Evolutionary conservation across 2,888 invertebrate species (phyloP), one percentile per base, ranked within the genome.

Genomic region (Amblyjoppa proteus): DNA sequence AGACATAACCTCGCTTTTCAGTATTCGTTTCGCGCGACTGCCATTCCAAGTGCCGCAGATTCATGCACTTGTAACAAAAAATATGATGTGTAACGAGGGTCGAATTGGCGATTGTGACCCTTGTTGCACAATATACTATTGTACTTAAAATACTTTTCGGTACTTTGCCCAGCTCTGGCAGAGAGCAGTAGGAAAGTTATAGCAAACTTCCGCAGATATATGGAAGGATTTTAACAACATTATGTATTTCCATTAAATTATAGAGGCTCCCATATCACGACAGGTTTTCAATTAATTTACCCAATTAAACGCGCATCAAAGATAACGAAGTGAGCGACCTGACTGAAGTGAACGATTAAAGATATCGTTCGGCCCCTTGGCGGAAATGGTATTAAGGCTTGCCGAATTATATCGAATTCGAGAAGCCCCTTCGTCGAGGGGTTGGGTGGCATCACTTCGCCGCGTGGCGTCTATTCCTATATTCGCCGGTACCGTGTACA

Each of bases 401-500:
- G n/a, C 51, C 64, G 76, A 71, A 71, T 77, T 76, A 75, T 69
- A 58, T 75, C 61, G 49, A 69, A 69, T 75, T 31, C 69, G 34
- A 68, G 58, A 25, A 53, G 56, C 56, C 64, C 64, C n/a, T 13
- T 56, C n/a, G 41, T 34, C 16, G n/a, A 34, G 51, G 25, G 38
- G 53, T 45, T 58, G 34, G 45, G 75, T 58, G 64, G 58, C 73
- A 68, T 58, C 58, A 38, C 58, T 69, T 70, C 49, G 75, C 25
- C 75, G 58, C 69, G 75, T 81, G 58, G 41, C 77, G 53, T 56
- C 11, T 51, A 13, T 20, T 53, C 34, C 61, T 76, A 58, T 38
- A 20, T 66, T 70, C 61, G 4, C 41, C 69, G 45, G 31, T 70
- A 20, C 28, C 31, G 16, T 53, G 53, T 41, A 73, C 34, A 53